A percentile compares a stretch with the other conserved stretches of the same genome.
Evolutionary conservation across 2,113 vertebrate genomes (phyloP).

Genomic region (Muntiacus muntjak): DNA sequence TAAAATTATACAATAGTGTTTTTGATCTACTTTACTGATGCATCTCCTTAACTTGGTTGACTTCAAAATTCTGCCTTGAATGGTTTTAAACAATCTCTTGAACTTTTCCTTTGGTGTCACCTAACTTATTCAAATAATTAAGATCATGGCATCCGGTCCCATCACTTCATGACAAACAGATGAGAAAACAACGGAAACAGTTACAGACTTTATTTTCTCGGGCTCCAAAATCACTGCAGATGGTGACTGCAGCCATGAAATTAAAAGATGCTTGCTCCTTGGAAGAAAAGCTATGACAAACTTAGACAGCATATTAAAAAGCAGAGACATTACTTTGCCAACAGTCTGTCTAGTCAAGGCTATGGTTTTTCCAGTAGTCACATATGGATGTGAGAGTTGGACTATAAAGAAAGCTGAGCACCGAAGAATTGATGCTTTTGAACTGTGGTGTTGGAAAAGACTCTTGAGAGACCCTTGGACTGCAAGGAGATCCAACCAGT

Average conservation of each 20-base stretch:
- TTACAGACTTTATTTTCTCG: neutral
- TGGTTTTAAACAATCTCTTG: neutral
- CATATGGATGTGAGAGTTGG: neutral
- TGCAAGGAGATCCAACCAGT: no score
- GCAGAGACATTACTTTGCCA: neutral
- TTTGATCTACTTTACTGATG: neutral
- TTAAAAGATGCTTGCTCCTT: neutral
- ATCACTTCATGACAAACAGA: neutral
- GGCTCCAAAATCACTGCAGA: neutral
- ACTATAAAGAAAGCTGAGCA: neutral
- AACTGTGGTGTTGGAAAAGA: no score
- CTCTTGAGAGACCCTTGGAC: no score
- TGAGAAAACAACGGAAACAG: neutral
- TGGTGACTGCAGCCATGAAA: neutral
- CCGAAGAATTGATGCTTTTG: no score
- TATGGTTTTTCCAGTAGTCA: neutral
- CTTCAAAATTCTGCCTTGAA: neutral
- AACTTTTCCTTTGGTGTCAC: neutral
- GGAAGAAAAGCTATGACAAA: neutral
- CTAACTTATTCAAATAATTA: neutral
- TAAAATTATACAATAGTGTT: neutral
- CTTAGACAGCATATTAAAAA: neutral
- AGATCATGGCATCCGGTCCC: neutral
- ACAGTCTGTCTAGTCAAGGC: neutral
- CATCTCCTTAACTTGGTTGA: neutral